Evolutionary conservation across 2,113 vertebrate genomes (phyloP).

Genomic region (Macrotus californicus): DNA sequence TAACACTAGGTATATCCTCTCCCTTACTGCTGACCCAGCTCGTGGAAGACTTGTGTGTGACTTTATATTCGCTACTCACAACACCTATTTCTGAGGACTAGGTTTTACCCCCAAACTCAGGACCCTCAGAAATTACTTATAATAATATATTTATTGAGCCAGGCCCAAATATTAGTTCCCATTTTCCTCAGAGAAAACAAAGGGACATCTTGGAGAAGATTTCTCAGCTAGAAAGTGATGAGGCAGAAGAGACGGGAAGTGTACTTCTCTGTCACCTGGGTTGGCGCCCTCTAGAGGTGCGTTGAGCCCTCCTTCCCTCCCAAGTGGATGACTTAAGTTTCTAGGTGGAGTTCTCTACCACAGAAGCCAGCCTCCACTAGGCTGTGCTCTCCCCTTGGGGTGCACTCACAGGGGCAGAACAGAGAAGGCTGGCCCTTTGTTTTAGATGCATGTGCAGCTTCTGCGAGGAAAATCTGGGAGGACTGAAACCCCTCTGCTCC

Average conservation of each 20-base stretch:
- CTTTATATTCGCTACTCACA: background rate
- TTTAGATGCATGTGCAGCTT: background rate
- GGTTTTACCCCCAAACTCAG: background rate
- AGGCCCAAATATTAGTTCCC: background rate
- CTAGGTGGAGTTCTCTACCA: background rate
- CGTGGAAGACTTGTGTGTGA: background rate
- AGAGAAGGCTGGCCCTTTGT: background rate
- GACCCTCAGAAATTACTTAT: background rate
- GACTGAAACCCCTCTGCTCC: background rate
- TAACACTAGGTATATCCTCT: background rate
- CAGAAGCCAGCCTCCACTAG: background rate
- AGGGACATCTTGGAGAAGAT: background rate
- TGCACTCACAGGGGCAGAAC: background rate
- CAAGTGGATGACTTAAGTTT: background rate
- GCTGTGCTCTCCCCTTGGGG: background rate
- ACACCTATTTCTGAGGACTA: background rate
- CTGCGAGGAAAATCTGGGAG: background rate
- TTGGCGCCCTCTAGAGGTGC: conserved; percentile 10
- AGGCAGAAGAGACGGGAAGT: fast-evolving
- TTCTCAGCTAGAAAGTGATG: background rate
- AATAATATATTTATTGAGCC: background rate
- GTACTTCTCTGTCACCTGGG: background rate
- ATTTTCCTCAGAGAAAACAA: background rate
- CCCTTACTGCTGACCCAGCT: background rate
- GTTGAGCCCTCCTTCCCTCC: background rate